Base-by-base conservation (phyloP, 1,140 invertebrate species). In the Eueides isabella region DNA sequence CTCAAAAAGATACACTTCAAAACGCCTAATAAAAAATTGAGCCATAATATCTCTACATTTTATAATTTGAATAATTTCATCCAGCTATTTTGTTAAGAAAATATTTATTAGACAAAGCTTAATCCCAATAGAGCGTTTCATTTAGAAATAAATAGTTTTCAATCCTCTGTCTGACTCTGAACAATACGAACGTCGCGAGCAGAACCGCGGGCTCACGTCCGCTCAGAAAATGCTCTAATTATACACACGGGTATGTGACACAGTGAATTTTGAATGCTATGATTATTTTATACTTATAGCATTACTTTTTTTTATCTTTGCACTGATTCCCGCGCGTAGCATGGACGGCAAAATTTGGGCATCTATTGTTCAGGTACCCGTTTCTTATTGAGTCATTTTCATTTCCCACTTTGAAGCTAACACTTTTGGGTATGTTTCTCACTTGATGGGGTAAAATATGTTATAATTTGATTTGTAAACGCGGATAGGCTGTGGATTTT, bases 111-210 rank as follows among this genome's bases (percentile, higher is more conserved):
- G 48, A 55, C 48, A 55, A 55, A 55, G 48, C 48, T 23, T 23
- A 55, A 55, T 55, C 48, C 48, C 19, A 55, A 55, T 55, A 55
- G 48, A 55, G 9, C 19, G 11, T 55, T 55, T 55, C 48, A 55
- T 55, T 55, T 55, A 55, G 48, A 55, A 55, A 55, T 55, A 55
- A 55, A 55, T 55, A 55, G 48, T 55, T 55, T 55, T 55, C 48
- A 55, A 55, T 55, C 48, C 48, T 55, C 48, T 19, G 16, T 19
- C 41, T 16, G 41, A 55, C 48, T 23, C 7, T 26, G 48, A 55
- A 55, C 48, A 55, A 55, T 55, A 26, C 48, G 12, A 11, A 55
- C 48, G 48, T 55, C 48, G 48, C 48, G 48, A 55, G 48, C 48
- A 55, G 48, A 55, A 55, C n/a, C 23, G 48, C 48, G 48, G 48